A percentile compares a stretch with the other conserved stretches of the same genome.
These are phyloP conservation scores for Monochamus saltuarius DNA, from an alignment of 1,140 invertebrate species.

Conservation along the genomic window DNA sequence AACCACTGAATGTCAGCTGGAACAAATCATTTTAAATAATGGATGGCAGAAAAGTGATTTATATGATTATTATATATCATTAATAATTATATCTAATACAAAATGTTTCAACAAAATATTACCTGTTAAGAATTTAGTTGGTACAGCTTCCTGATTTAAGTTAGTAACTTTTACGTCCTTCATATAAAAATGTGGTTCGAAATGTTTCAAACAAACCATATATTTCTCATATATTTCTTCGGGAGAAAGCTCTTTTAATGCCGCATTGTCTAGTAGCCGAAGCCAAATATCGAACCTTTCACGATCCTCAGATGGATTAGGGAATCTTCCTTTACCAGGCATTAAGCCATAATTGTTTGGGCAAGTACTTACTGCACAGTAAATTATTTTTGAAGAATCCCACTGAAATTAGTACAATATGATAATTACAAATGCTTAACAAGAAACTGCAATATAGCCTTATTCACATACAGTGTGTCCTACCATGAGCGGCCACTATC, in stretches of 20 bases:
- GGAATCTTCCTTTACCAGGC: neutral
- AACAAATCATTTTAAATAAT: too few relatives aligned
- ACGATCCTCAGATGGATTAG: neutral
- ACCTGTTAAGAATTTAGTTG: neutral
- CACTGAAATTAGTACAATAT: too few relatives aligned
- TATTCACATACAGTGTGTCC: too few relatives aligned
- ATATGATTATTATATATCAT: too few relatives aligned
- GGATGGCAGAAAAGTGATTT: too few relatives aligned
- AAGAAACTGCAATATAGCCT: too few relatives aligned
- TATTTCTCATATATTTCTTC: neutral
- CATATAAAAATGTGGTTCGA: neutral
- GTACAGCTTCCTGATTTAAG: neutral
- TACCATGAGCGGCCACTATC: too few relatives aligned
- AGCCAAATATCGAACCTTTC: slow-evolving; percentile 6
- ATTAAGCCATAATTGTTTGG: neutral
- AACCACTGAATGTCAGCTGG: too few relatives aligned
- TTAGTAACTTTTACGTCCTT: neutral
- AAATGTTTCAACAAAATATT: neutral
- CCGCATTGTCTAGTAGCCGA: neutral
- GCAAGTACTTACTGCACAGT: too few relatives aligned
- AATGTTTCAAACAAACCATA: slow-evolving; percentile 5
- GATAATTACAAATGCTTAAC: too few relatives aligned
- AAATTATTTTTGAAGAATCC: too few relatives aligned
- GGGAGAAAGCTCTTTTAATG: neutral
- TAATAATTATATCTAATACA: too few relatives aligned